These are phyloP conservation scores for Sebastes fasciatus DNA, from an alignment of 2,113 vertebrate species.

Conservation along the genomic window DNA sequence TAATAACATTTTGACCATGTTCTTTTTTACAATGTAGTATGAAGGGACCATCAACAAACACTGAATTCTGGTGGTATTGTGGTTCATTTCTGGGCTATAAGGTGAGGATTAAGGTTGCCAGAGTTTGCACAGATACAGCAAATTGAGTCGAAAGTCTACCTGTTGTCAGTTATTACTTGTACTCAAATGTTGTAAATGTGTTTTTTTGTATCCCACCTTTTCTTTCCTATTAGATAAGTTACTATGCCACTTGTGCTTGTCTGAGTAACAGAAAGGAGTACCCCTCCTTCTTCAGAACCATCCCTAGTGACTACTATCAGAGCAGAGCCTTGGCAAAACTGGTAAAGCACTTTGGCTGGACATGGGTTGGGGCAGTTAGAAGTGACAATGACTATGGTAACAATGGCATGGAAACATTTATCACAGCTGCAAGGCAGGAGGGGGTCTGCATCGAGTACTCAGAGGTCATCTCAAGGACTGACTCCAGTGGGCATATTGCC, in stretches of 20 bases:
- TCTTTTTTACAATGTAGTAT: too few species aligned
- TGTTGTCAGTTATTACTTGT: neutral
- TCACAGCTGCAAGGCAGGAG: conserved; percentile 75
- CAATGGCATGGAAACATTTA: conserved; percentile 83
- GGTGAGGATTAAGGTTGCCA: too few species aligned
- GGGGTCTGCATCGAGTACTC: conserved; percentile 84
- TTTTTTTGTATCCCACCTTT: neutral
- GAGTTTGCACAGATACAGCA: too few species aligned
- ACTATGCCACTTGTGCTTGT: conserved; percentile 85
- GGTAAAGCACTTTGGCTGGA: conserved; percentile 84
- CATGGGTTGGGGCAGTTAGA: conserved; percentile 84
- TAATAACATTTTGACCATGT: too few species aligned
- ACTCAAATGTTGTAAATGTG: neutral
- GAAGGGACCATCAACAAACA: conserved; percentile 24
- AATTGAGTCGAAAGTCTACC: neutral
- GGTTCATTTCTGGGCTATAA: too few species aligned
- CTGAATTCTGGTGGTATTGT: conserved; percentile 79
- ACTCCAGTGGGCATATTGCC: conserved; percentile 68
- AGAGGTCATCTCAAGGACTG: conserved; percentile 79
- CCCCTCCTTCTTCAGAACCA: conserved; percentile 85
- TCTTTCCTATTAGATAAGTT: conserved; percentile 79
- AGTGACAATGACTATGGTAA: conserved; percentile 86
- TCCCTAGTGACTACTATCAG: conserved; percentile 86
- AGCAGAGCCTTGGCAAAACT: conserved; percentile 84
- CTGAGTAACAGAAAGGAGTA: conserved; percentile 83